phyloP scores from a whole-genome alignment of 2,113 vertebrate species.

The Ageneiosus marmoratus region DNA sequence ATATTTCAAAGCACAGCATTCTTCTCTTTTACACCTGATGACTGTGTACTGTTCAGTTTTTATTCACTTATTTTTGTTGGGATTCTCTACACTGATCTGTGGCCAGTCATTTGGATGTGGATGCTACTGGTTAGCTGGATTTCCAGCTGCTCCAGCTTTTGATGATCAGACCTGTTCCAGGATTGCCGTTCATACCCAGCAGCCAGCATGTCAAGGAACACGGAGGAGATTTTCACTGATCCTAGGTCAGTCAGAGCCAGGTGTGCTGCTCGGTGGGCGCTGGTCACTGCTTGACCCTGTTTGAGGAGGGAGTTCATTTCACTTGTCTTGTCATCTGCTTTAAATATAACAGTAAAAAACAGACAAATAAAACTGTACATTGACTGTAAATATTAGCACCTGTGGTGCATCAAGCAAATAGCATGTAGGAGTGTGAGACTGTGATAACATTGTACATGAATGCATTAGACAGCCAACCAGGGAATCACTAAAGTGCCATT shows the following conservation, averaged over 20 bases:
- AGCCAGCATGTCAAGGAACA: neutral
- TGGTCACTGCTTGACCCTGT: constrained; percentile 1
- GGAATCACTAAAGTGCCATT: constrained; percentile 63
- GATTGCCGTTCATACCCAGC: constrained; percentile 4
- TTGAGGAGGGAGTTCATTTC: constrained; percentile 24
- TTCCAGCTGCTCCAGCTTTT: neutral
- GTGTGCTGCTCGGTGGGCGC: constrained; percentile 1
- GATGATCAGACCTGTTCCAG: constrained; percentile 19
- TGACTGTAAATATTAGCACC: constrained; percentile 61
- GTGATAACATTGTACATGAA: constrained; percentile 50
- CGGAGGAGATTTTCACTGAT: constrained; percentile 14
- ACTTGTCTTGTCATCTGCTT: constrained; percentile 42
- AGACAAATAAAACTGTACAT: constrained; percentile 54
- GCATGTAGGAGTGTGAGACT: constrained; percentile 30
- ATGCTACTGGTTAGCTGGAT: constrained; percentile 3
- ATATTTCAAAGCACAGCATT: constrained; percentile 35
- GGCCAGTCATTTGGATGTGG: constrained; percentile 38
- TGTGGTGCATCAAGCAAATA: constrained; percentile 49
- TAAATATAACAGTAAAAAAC: constrained; percentile 38
- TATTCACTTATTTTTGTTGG: constrained; percentile 30
- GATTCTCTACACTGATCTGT: constrained; percentile 41
- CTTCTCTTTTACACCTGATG: constrained; percentile 18
- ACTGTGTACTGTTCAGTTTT: constrained; percentile 23
- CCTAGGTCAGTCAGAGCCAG: constrained; percentile 23
- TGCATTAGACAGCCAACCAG: constrained; percentile 56